Base-by-base conservation (phyloP, 2,797 vertebrate genomes). In the Rhodeus uyekii region DNA sequence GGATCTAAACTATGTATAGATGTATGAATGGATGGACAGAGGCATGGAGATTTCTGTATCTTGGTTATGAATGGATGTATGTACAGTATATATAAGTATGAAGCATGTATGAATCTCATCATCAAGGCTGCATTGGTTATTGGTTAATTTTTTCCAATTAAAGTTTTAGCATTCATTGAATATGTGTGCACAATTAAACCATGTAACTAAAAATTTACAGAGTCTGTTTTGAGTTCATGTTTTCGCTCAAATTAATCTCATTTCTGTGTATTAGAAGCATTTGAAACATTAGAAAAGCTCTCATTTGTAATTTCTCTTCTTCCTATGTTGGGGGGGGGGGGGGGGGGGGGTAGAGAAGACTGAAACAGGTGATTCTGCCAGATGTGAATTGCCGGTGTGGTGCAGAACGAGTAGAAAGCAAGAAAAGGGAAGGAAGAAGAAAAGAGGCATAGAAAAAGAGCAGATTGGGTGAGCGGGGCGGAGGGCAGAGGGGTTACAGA, bases 341-440 rank as follows among this genome's bases (percentile, higher is more conserved):
- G n/a, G n/a, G n/a, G n/a, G n/a, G n/a, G n/a, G n/a, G n/a, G n/a
- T n/a, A n/a, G n/a, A n/a, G 87, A 60, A 80, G 44, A 53, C 13
- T 27, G 73, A 88, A 87, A 82, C 72, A 77, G 78, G 79, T 87
- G 72, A 87, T 86, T 80, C 61, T 34, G 46, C 16, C 72, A 50
- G 24, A 78, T 16, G 19, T 75, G 42, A 53, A 50, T 60, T 65
- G 46, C 38, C 16, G 53, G 73, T 83, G 27, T 8, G 29, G 24
- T 55, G 42, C 29, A 76, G 80, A 84, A 68, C 76, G 64, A 81
- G 32, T 74, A 53, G 48, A 72, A 79, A 86, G 77, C 27, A 81
- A 83, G 86, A 87, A 89, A 85, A 86, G 80, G 82, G 83, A 80
- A 32, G 75, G 81, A 48, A 65, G 63, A 82, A 84, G 89, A 77